Evolutionary conservation across 2,888 invertebrate species (phyloP).

Genomic region (Cataglyphis altisquamis): DNA sequence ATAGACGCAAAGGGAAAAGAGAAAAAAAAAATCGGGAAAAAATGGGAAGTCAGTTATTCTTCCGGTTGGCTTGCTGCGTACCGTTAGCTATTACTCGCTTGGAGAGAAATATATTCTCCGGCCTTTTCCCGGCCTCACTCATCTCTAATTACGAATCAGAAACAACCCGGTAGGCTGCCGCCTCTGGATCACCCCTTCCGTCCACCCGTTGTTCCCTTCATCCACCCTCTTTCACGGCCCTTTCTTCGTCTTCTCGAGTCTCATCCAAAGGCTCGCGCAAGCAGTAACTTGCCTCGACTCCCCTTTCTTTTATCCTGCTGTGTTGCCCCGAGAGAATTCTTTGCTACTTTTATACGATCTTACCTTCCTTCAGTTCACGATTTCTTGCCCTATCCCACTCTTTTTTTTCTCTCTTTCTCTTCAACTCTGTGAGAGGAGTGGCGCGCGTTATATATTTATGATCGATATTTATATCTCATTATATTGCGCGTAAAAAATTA

Average conservation of each 20-base stretch:
- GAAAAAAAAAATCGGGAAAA: slow-evolving; percentile 46
- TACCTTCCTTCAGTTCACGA: slow-evolving; percentile 58
- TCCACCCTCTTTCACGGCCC: slow-evolving; percentile 43
- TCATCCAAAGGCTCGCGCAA: slow-evolving; percentile 45
- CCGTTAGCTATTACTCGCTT: slow-evolving; percentile 77
- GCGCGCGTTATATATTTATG: slow-evolving; percentile 36
- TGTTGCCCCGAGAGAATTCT: slow-evolving; percentile 62
- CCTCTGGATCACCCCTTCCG: slow-evolving; percentile 44
- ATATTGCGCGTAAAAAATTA: not conserved
- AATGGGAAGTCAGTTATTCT: slow-evolving; percentile 74
- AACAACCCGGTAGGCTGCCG: slow-evolving; percentile 77
- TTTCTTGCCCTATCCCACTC: slow-evolving; percentile 35
- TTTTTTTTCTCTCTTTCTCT: not conserved
- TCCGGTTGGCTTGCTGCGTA: slow-evolving; percentile 76
- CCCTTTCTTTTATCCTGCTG: slow-evolving; percentile 33
- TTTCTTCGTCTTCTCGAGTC: slow-evolving; percentile 59
- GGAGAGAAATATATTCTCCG: slow-evolving; percentile 78
- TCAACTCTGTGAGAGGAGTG: not conserved
- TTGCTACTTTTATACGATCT: slow-evolving; percentile 72
- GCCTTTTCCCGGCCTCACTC: slow-evolving; percentile 76
- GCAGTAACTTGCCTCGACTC: slow-evolving; percentile 38
- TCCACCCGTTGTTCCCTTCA: slow-evolving; percentile 39
- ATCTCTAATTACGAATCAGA: slow-evolving; percentile 85
- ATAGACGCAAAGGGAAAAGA: not conserved
- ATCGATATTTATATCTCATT: slow-evolving; percentile 43